Evolutionary conservation across 2,797 vertebrate genomes (phyloP).

Genomic region (Pseudotriccus pelzelni): DNA sequence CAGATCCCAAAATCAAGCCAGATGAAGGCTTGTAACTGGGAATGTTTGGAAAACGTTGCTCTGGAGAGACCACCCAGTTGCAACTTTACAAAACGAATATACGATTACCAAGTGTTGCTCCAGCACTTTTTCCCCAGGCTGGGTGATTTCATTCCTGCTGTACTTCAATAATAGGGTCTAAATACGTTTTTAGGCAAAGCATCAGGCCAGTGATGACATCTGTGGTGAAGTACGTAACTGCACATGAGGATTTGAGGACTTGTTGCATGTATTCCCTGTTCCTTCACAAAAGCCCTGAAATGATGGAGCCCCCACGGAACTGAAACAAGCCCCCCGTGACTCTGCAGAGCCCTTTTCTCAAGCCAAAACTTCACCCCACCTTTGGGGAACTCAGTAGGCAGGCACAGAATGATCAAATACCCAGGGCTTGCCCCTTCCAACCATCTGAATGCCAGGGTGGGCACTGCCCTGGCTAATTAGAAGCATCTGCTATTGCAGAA

Average conservation of each 20-base stretch:
- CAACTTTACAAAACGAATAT: neutral
- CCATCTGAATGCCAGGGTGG: neutral
- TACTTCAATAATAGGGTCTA: conserved; percentile 19
- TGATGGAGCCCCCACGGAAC: fast-evolving
- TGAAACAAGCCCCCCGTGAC: neutral
- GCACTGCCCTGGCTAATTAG: neutral
- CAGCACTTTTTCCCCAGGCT: neutral
- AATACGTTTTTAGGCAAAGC: conserved; percentile 40
- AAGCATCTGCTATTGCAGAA: neutral
- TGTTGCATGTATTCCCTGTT: neutral
- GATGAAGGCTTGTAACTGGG: neutral
- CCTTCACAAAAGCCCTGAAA: neutral
- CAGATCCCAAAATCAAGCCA: neutral
- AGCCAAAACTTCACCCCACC: neutral
- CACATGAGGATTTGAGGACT: neutral
- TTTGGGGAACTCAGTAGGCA: neutral
- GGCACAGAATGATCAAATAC: neutral
- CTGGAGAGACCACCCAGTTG: conserved; percentile 37
- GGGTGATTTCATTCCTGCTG: conserved; percentile 35
- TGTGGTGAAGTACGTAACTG: conserved; percentile 6
- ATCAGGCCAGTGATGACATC: conserved; percentile 37
- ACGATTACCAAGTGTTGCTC: neutral
- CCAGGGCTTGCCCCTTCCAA: neutral
- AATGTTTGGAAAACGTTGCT: neutral
- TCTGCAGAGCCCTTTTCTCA: neutral